These are phyloP conservation scores for Drosophila sturtevanti DNA, from an alignment of 1,140 invertebrate genomes.

Conservation along the genomic window DNA sequence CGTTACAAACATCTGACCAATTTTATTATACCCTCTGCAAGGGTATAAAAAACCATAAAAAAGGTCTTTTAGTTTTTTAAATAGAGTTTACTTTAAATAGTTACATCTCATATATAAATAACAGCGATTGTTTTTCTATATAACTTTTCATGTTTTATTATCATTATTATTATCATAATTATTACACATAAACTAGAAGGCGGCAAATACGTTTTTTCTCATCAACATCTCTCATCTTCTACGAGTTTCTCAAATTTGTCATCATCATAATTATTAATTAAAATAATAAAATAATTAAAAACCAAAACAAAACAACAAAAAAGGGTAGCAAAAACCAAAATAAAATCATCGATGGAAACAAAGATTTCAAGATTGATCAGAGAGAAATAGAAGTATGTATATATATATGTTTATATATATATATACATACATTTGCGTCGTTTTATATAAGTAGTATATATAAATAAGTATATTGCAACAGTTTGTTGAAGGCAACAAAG, in stretches of 20 bases:
- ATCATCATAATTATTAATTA: conserved; percentile 32
- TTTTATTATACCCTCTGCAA: too few relatives aligned
- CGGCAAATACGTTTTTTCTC: conserved; percentile 50
- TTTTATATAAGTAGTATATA: conserved; percentile 29
- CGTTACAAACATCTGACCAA: too few relatives aligned
- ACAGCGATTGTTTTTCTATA: conserved; percentile 54
- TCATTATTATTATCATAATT: conserved; percentile 45
- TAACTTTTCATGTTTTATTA: conserved; percentile 39
- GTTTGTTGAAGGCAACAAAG: conserved; percentile 34
- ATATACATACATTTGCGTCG: conserved; percentile 26
- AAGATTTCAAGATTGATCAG: background rate
- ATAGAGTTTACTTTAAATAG: conserved; percentile 58
- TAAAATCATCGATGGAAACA: conserved; percentile 13
- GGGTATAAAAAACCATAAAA: background rate
- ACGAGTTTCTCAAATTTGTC: too few relatives aligned
- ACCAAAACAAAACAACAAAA: conserved; percentile 53
- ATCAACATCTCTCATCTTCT: background rate
- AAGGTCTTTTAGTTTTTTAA: conserved; percentile 30
- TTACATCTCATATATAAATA: conserved; percentile 56
- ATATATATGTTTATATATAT: conserved; percentile 19
- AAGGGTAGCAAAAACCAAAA: conserved; percentile 40
- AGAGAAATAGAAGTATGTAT: background rate
- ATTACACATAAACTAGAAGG: conserved; percentile 67
- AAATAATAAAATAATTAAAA: conserved; percentile 48
- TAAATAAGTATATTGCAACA: conserved; percentile 67